Percentiles rank a stretch among this genome's conserved stretches.
These are phyloP conservation scores for Nasua narica DNA, from an alignment of 2,797 vertebrate species.

Conservation along the genomic window DNA sequence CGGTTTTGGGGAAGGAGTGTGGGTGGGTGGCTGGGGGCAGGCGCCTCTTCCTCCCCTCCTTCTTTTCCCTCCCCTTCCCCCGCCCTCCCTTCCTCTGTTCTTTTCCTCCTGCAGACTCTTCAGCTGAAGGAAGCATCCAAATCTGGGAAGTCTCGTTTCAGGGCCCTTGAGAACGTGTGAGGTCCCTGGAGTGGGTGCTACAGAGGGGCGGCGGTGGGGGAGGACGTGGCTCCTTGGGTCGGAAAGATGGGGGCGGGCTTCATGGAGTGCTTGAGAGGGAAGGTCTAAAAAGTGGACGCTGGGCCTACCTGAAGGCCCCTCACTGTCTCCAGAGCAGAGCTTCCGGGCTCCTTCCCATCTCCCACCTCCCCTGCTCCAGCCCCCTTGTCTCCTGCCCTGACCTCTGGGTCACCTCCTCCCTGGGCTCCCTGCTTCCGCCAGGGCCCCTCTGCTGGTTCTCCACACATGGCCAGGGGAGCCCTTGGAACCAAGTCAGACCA, in stretches of 20 bases:
- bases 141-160: neutral
- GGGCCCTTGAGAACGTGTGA: neutral
- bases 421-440: neutral
- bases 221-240: fast-evolving
- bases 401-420: neutral
- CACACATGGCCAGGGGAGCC: neutral
- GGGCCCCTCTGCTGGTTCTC: neutral
- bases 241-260: neutral
- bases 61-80: too few species aligned
- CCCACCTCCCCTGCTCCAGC: neutral
- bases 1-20: neutral
- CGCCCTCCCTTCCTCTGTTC: neutral
- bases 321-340: neutral
- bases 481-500: neutral
- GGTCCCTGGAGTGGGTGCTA: neutral
- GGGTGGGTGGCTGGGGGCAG: neutral
- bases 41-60: fast-evolving
- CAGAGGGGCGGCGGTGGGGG: fast-evolving
- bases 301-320: neutral
- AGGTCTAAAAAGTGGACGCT: neutral
- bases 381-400: neutral
- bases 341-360: fast-evolving
- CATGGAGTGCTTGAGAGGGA: neutral
- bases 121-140: neutral
- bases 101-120: neutral